phyloP scores from a whole-genome alignment of 2,797 vertebrate species.

The Malacoctenus gilli region DNA sequence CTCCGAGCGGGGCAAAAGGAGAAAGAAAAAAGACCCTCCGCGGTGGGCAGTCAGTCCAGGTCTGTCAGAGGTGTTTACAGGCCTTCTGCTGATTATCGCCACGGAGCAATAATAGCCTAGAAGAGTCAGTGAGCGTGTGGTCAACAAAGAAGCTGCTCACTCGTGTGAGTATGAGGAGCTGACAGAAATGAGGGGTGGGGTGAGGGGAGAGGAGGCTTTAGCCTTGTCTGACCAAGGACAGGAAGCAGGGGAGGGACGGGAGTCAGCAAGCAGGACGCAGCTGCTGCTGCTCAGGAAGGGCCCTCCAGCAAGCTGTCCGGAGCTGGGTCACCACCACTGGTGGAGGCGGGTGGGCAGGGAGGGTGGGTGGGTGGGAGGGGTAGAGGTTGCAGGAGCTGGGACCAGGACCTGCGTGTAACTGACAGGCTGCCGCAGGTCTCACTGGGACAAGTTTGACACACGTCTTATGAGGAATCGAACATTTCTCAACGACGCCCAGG shows the following conservation, averaged over 20 bases:
- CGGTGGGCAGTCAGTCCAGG: conserved; percentile 22
- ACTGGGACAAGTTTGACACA: conserved; percentile 21
- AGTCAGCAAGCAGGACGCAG: conserved; percentile 83
- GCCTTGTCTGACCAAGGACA: conserved; percentile 84
- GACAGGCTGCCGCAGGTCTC: conserved; percentile 43
- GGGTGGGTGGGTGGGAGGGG: conserved; percentile 7
- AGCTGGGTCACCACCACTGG: conserved; percentile 73
- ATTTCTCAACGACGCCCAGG: conserved; percentile 22
- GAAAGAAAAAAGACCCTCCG: conserved; percentile 32
- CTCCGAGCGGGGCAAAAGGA: conserved; percentile 35
- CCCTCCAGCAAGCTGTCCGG: conserved; percentile 75
- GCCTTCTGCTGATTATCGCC: conserved; percentile 9
- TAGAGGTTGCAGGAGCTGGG: conserved; percentile 38
- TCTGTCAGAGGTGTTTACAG: conserved; percentile 1
- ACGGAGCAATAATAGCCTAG: conserved; percentile 11
- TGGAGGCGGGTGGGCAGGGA: conserved; percentile 35
- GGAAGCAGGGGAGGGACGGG: conserved; percentile 81
- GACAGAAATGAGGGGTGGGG: conserved; percentile 59
- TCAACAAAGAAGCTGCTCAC: conserved; percentile 22
- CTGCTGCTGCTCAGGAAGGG: conserved; percentile 85
- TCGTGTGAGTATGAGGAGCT: conserved; percentile 25
- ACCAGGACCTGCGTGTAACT: conserved; percentile 48
- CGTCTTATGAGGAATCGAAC: conserved; percentile 26
- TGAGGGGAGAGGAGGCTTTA: conserved; percentile 66
- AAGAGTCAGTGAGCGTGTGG: conserved; percentile 12